Percentiles rank a stretch among this genome's conserved stretches.
Conservation (phyloP, 1,140 invertebrate species). For the Cryptotermes secundus region DNA sequence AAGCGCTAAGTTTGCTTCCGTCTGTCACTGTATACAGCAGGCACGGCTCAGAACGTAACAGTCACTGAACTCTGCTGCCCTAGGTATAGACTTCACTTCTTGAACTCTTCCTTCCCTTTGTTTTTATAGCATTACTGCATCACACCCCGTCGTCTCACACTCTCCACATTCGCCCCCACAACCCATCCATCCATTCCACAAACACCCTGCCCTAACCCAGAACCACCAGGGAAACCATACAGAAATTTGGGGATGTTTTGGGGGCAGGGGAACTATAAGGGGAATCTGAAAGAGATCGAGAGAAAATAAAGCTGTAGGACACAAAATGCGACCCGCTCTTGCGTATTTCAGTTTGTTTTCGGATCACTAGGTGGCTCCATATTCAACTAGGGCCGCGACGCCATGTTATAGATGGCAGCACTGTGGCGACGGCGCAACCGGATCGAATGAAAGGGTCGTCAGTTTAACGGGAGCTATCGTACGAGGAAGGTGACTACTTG, state of each 20-base stretch:
- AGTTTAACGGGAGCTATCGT: background rate
- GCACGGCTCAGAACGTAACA: background rate
- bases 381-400: background rate
- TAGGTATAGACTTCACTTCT: background rate
- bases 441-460: background rate
- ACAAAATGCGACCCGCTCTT: background rate
- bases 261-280: background rate
- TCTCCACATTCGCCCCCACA: background rate
- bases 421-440: background rate
- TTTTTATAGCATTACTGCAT: background rate
- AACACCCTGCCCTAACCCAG: background rate
- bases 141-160: background rate
- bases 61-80: background rate
- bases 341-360: background rate
- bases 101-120: background rate
- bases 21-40: too few relatives aligned
- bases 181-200: background rate
- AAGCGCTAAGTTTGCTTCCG: too few relatives aligned
- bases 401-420: background rate
- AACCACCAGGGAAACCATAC: background rate
- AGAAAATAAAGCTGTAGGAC: background rate
- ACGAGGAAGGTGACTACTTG: background rate
- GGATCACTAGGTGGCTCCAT: background rate
- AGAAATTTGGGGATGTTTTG: background rate
- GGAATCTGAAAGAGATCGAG: background rate